Evolutionary conservation across 1,140 invertebrate genomes (phyloP).

Genomic region (Telenomus remus): DNA sequence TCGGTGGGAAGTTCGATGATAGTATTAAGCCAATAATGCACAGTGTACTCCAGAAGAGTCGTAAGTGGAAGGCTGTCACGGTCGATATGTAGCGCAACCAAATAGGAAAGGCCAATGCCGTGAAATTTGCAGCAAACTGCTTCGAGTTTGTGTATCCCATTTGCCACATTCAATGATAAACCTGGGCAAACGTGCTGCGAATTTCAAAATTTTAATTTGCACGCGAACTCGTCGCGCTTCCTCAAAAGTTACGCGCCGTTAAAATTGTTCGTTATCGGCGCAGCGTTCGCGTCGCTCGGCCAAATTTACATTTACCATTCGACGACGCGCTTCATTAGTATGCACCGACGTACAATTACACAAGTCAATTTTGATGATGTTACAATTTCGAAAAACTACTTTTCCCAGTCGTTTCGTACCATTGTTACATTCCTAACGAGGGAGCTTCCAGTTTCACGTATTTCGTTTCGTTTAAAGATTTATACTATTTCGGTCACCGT

Average conservation of each 20-base stretch:
- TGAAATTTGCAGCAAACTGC: constrained; percentile 52
- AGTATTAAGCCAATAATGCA: constrained; percentile 56
- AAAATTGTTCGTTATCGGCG: constrained; percentile 20
- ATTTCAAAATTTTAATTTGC: constrained; percentile 47
- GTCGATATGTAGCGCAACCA: constrained; percentile 48
- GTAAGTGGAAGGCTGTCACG: constrained; percentile 57
- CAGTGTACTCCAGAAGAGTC: constrained; percentile 46
- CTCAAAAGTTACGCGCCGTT: constrained; percentile 20
- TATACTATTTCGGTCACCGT: too few species aligned
- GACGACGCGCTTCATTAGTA: constrained; percentile 16
- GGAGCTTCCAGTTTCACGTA: too few species aligned
- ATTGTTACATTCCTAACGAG: too few species aligned
- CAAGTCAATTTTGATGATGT: too few species aligned
- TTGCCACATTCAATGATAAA: constrained; percentile 43
- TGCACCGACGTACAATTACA: not conserved
- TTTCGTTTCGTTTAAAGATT: too few species aligned
- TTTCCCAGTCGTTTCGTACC: too few species aligned
- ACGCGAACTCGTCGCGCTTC: constrained; percentile 23
- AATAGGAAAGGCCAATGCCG: constrained; percentile 39
- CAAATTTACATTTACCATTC: constrained; percentile 17
- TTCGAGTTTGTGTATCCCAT: constrained; percentile 47
- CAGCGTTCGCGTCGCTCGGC: constrained; percentile 13
- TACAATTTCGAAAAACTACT: too few species aligned
- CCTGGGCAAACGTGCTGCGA: constrained; percentile 37
- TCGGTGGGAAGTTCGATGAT: constrained; percentile 49